Evolutionary conservation across 2,797 vertebrate species (phyloP), one percentile per base, ranked within the genome.

Genomic region (Poeciliopsis gracilis): DNA sequence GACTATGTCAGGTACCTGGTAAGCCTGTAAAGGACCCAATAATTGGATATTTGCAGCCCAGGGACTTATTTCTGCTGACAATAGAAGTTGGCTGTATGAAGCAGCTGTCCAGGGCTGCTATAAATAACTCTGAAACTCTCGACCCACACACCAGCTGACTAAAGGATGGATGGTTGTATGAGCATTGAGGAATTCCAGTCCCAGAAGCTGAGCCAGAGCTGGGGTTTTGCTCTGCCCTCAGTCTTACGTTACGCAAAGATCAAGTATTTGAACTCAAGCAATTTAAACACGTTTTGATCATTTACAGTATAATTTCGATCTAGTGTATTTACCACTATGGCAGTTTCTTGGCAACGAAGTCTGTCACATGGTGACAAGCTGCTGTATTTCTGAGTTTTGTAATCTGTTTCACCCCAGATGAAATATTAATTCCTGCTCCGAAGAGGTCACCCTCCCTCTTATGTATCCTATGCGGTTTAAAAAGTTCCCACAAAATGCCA

Each of bases 291-390:
- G 1, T 23, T 67, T 67, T 67, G 20, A 41, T 66, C 18, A 38
- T 25, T 25, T 41, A 23, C 63, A 25, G 36, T 41, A 61, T 61
- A 6, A 61, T 18, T 41, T 23, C 2, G 4, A 23, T 67, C 10
- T 23, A 23, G 20, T 6, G 36, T 43, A 41, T 69, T 15, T 43
- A 69, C 23, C 11, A 15, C 38, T 69, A 15, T 30, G 2, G 63
- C 79, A 74, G 86, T 93, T 90, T 92, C 87, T 88, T 91, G 86
- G 93, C 91, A 94, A 91, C 91, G 36, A 6, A 66, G 67, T 69
- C 82, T 71, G 76, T 86, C 88, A 82, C 88, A 82, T 82, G 63
- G 75, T 82, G 84, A 69, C 83, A 79, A 41, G 38, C 66, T 69
- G 23, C 63, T 41, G 63, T 43, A n/a, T 43, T 69, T 57, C 41